phyloP scores from a whole-genome alignment of 2,113 vertebrate species.

The Vulpes ferrilata region DNA sequence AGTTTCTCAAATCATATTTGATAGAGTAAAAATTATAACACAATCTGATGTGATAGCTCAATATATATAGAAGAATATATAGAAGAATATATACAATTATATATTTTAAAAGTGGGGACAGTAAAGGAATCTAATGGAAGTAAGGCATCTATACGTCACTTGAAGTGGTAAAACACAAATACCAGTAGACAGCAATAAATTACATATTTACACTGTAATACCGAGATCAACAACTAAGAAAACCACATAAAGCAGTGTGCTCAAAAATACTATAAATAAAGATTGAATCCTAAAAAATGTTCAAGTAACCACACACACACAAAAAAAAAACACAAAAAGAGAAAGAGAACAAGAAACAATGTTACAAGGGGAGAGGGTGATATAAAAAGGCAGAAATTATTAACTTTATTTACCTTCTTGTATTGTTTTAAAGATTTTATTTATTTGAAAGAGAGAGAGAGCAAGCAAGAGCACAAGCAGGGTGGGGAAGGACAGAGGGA shows the following conservation, averaged over 20 bases:
- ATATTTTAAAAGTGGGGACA: neutral
- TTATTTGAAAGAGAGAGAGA: neutral
- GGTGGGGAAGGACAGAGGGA: neutral
- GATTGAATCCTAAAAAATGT: neutral
- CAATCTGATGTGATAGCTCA: neutral
- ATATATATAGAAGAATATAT: neutral
- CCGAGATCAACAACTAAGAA: neutral
- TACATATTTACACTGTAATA: neutral
- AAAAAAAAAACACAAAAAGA: slow-evolving; percentile 9
- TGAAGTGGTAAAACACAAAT: neutral
- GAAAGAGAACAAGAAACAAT: neutral
- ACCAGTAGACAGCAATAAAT: neutral
- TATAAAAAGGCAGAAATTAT: neutral
- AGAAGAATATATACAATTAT: neutral
- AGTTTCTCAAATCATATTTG: slow-evolving; percentile 4
- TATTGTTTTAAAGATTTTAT: neutral
- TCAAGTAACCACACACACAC: neutral
- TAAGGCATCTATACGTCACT: neutral
- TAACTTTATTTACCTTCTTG: slow-evolving; percentile 4
- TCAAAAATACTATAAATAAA: neutral
- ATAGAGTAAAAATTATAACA: slow-evolving; percentile 28
- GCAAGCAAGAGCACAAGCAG: neutral
- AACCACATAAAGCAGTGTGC: neutral
- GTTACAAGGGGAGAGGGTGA: neutral
- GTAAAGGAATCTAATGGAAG: neutral